Evolutionary conservation across 2,888 invertebrate species (phyloP), one percentile per base, ranked within the genome.

Genomic region (Catocala nupta): DNA sequence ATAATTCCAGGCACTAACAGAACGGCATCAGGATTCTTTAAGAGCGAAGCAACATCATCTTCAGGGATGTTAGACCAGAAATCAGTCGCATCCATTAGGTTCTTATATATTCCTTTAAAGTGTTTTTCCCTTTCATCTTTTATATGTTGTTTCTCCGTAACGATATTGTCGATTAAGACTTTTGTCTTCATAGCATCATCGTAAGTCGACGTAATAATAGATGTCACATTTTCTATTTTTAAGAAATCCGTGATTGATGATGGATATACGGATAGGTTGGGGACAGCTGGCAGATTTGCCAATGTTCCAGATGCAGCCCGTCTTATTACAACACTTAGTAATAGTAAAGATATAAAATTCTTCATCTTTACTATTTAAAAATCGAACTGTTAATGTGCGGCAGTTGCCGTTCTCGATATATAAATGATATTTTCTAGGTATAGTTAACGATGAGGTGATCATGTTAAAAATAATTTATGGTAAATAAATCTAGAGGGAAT

Each of bases 1-100:
- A 93, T 84, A 9, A 92, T 88, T 5, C 90, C 87, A 3, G 93
- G 91, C 2, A 93, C 92, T 34, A 90, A 80, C n/a, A 94, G 71
- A 13, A 75, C 66, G 3, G 84, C 71, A 25, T 94, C 93, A 5
- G 93, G 90, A 53, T 90, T 87, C 0, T 84, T 81, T 45, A 89
- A 54, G 1, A 68, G 67, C 1, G 87, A 84, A 6, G 57, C 70
- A 1, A 71, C 66, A 5, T 87, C 81, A 8, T 82, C 79, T 44
- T 75, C 79, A 0, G 86, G 82, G 8, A 84, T 57, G 55, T 82
- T 88, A 0, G 89, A 84, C 75, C 84, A 86, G 0, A 83, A 75
- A n/a, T 89, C 86, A 0, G 81, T 70, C 2, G 89, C 72, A 54
- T 84, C 85, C 43, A 79, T 80, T 11, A 87, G 86, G 43, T 67